Evolutionary conservation across 2,888 invertebrate genomes (phyloP).

Genomic region (Scaptomyza reducta): DNA sequence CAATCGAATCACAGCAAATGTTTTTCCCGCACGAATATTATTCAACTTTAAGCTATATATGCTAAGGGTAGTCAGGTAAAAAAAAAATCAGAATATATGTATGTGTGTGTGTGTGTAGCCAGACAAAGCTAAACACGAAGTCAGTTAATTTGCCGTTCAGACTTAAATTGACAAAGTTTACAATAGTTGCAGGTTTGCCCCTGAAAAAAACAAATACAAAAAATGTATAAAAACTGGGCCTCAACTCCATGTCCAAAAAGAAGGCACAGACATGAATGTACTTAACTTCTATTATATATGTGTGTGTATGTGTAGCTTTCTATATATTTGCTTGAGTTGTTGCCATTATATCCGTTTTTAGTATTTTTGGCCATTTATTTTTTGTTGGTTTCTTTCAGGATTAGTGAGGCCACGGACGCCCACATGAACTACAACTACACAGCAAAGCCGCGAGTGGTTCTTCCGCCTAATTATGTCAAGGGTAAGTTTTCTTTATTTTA

Average conservation of each 20-base stretch:
- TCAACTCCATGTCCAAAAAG: constrained; percentile 15
- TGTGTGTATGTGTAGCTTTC: too few relatives aligned
- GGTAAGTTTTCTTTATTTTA: constrained; percentile 84
- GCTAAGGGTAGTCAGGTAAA: constrained; percentile 26
- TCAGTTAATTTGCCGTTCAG: constrained; percentile 72
- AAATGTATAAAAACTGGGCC: constrained; percentile 28
- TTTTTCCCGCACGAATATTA: constrained; percentile 67
- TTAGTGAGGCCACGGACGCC: constrained; percentile 83
- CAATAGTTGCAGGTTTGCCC: constrained; percentile 57
- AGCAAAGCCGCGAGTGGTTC: constrained; percentile 88
- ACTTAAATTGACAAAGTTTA: constrained; percentile 78
- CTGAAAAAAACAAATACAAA: constrained; percentile 10
- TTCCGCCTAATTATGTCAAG: constrained; percentile 91
- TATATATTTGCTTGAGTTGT: neutral
- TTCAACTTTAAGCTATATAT: constrained; percentile 44
- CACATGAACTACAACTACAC: constrained; percentile 88
- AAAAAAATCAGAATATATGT: constrained; percentile 15
- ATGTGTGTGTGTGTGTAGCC: constrained; percentile 10
- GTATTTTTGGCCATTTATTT: constrained; percentile 53
- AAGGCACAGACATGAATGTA: constrained; percentile 9
- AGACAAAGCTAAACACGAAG: constrained; percentile 62
- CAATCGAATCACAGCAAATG: constrained; percentile 75
- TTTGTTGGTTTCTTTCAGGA: constrained; percentile 75
- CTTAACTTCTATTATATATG: neutral
- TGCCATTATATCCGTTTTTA: constrained; percentile 36